Base-by-base conservation (phyloP, 2,888 invertebrate genomes). In the Aelia acuminata region DNA sequence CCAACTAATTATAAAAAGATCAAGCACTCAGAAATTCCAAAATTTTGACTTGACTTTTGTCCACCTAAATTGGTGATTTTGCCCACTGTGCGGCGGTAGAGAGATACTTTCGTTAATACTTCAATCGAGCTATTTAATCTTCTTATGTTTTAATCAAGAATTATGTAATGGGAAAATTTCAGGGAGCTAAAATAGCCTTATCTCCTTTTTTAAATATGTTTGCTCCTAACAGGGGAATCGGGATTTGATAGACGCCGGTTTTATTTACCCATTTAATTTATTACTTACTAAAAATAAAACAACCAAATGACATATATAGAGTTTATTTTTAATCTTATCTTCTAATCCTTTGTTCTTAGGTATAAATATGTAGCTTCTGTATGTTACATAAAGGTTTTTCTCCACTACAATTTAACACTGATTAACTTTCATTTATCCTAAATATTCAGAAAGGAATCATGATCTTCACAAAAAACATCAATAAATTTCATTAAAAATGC, bases 91-190 rank as follows among this genome's bases (percentile, higher is more conserved):
- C 5, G 26, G 15, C n/a, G n/a, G n/a, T n/a, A n/a, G 57, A 13
- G 57, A 57, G 0, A 31, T 31, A 31, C 1, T 31, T 18, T 70
- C 18, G 1, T 35, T 35, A 70, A 70, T 35, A 35, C 35, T 5
- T 35, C 63, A 70, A 7, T 7, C n/a, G 22, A 0, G 3, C n/a
- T 43, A n/a, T 43, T n/a, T 80, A 80, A 80, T 80, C 80, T 80
- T 3, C 11, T n/a, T 80, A 35, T 80, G 22, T 80, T 80, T n/a
- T 43, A n/a, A 80, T 43, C n/a, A 20, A 18, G 43, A 39, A 47
- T 80, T 43, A 20, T 80, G 80, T 47, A 80, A 80, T 80, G n/a
- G 80, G 80, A 80, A 80, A 80, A 80, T 80, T 80, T 80, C 80
- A n/a, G 22, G n/a, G 22, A 75, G 75, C 22, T n/a, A 75, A 35